These are phyloP conservation scores for Gadopsis bispinosus DNA, from an alignment of 2,797 vertebrate species.

Conservation along the genomic window DNA sequence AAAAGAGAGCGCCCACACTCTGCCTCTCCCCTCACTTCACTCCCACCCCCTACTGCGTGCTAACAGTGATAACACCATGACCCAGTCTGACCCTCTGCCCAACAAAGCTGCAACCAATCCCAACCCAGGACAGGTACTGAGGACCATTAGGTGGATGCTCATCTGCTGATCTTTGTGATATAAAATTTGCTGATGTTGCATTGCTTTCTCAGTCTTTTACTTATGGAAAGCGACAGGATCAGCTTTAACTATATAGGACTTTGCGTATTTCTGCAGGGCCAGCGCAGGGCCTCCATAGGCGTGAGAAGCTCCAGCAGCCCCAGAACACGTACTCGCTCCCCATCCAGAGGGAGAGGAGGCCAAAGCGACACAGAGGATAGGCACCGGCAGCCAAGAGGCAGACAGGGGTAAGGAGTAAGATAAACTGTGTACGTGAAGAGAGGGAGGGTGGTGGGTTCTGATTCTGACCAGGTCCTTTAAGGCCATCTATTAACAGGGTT, in stretches of 20 bases:
- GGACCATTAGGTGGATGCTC: slow-evolving; percentile 18
- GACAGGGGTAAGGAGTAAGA: slow-evolving; percentile 86
- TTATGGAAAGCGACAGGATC: neutral
- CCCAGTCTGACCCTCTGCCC: slow-evolving; percentile 86
- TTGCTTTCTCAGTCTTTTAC: slow-evolving; percentile 3
- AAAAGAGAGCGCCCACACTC: slow-evolving; percentile 84
- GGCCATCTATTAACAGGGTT: slow-evolving; percentile 5
- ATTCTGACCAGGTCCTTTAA: slow-evolving; percentile 27
- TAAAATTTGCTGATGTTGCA: slow-evolving; percentile 8
- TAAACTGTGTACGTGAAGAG: neutral
- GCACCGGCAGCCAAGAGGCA: slow-evolving; percentile 87
- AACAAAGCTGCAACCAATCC: slow-evolving; percentile 79
- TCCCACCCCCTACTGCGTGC: slow-evolving; percentile 89
- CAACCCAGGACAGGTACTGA: slow-evolving; percentile 81
- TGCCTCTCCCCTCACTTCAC: slow-evolving; percentile 85
- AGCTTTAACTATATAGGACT: neutral
- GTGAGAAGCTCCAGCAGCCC: slow-evolving; percentile 93
- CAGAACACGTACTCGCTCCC: slow-evolving; percentile 89
- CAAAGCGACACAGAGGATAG: slow-evolving; percentile 85
- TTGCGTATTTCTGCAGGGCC: slow-evolving; percentile 69
- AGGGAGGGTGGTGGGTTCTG: slow-evolving; percentile 4
- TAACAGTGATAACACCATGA: slow-evolving; percentile 93
- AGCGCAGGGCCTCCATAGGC: slow-evolving; percentile 88
- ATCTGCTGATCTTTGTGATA: slow-evolving; percentile 28
- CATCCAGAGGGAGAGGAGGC: slow-evolving; percentile 89